These are phyloP conservation scores for Conops quadrifasciatus DNA, from an alignment of 2,888 invertebrate genomes.

Conservation along the genomic window DNA sequence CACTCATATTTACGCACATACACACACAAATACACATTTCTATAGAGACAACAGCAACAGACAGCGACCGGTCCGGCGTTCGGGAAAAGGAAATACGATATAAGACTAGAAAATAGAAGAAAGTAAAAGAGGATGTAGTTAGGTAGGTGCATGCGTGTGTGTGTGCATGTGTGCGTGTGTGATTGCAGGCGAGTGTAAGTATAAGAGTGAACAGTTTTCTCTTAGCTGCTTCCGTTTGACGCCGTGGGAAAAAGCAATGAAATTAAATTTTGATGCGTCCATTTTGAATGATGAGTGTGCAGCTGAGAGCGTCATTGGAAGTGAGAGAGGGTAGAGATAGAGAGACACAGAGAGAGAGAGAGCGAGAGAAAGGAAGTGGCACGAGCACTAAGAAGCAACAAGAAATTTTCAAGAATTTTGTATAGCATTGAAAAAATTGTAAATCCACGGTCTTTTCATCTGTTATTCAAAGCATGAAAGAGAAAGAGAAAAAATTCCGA, in stretches of 20 bases:
- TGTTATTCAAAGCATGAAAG: too few relatives aligned
- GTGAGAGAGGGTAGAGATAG: too few relatives aligned
- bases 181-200: background rate
- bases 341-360: too few relatives aligned
- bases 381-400: background rate
- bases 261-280: constrained; percentile 15
- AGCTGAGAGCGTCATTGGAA: background rate
- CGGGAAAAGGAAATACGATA: background rate
- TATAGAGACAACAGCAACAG: background rate
- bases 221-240: background rate
- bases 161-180: background rate
- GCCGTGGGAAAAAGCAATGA: constrained; percentile 8
- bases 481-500: too few relatives aligned
- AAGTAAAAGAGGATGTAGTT: background rate
- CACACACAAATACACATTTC: background rate
- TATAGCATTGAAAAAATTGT: background rate
- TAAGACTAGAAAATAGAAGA: background rate
- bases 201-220: background rate
- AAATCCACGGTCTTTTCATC: background rate
- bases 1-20: background rate
- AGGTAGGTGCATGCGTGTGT: background rate
- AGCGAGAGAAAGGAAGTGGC: background rate
- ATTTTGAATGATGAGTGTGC: background rate
- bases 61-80: background rate
- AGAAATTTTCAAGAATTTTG: background rate